phyloP scores from a whole-genome alignment of 2,888 invertebrate species.

The Torymus aiolomorphi region DNA sequence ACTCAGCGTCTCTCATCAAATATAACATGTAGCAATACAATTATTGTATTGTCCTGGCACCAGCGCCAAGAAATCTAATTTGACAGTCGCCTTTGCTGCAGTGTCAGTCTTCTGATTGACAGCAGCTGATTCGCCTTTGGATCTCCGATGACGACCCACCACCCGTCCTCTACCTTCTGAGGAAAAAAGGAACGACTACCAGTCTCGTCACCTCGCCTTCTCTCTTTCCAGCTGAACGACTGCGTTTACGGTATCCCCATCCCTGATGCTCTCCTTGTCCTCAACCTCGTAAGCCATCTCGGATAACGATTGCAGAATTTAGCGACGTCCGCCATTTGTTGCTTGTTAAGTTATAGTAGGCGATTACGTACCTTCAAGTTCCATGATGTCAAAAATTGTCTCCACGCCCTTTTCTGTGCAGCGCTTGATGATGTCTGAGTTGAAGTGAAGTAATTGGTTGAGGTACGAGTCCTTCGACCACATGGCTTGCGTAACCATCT shows the following conservation, averaged over 20 bases:
- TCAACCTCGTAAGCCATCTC: conserved; percentile 94
- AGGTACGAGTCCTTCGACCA: conserved; percentile 99
- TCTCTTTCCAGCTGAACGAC: conserved; percentile 93
- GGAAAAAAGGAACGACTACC: conserved; percentile 99
- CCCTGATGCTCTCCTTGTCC: conserved; percentile 84
- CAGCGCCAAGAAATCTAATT: conserved; percentile 95
- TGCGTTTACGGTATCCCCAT: conserved; percentile 91
- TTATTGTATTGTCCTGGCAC: conserved; percentile 89
- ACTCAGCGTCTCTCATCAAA: conserved; percentile 99
- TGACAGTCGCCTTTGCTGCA: conserved; percentile 93
- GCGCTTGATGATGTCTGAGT: conserved; percentile 89
- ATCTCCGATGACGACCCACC: conserved; percentile 99
- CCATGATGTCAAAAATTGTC: conserved; percentile 97
- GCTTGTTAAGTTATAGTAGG: conserved; percentile 86
- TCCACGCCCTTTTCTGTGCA: conserved; percentile 94
- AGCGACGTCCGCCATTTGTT: conserved; percentile 98
- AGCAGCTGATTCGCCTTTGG: conserved; percentile 94
- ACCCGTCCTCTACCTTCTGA: conserved; percentile 93
- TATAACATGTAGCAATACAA: conserved; percentile 98
- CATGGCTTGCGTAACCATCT: conserved; percentile 99
- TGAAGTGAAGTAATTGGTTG: conserved; percentile 97
- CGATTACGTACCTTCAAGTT: conserved; percentile 92
- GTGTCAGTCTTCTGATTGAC: conserved; percentile 96
- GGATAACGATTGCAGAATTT: conserved; percentile 99
- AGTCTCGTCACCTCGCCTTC: conserved; percentile 96